phyloP scores from a whole-genome alignment of 2,888 invertebrate genomes.

The Dolichomitus sp. region DNA sequence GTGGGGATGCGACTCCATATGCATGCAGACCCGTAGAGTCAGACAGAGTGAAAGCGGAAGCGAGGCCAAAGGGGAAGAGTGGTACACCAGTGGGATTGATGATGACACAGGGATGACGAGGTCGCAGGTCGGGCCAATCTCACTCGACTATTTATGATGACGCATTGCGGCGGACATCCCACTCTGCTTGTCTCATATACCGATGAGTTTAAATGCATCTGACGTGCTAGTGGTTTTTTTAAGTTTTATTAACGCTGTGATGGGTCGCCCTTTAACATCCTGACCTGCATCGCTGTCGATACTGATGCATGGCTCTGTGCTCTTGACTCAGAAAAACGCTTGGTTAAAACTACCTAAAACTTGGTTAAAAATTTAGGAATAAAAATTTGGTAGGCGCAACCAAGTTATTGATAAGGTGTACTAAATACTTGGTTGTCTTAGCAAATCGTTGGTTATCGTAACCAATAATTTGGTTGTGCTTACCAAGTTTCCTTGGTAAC shows the following conservation, averaged over 20 bases:
- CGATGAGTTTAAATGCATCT: conserved; percentile 31
- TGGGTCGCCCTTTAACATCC: neutral
- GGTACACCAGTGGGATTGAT: conserved; percentile 68
- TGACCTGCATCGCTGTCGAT: neutral
- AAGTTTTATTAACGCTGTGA: neutral
- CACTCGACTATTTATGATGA: conserved; percentile 80
- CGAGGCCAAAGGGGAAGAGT: conserved; percentile 30
- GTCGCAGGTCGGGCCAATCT: conserved; percentile 60
- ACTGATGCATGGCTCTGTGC: neutral
- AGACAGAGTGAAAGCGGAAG: conserved; percentile 46
- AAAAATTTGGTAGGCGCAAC: too few relatives aligned
- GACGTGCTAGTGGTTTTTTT: conserved; percentile 8
- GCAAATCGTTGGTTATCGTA: too few relatives aligned
- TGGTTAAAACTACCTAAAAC: too few relatives aligned
- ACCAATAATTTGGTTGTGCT: too few relatives aligned
- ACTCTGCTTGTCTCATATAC: conserved; percentile 32
- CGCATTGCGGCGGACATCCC: conserved; percentile 77
- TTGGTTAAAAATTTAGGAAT: too few relatives aligned
- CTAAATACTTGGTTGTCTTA: too few relatives aligned
- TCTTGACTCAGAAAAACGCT: too few relatives aligned
- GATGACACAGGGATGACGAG: conserved; percentile 73
- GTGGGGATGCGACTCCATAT: conserved; percentile 3
- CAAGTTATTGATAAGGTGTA: too few relatives aligned
- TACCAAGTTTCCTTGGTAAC: too few relatives aligned
- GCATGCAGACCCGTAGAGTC: conserved; percentile 25